Evolutionary conservation across 2,888 invertebrate genomes (phyloP).

Genomic region (Baccha elongata): DNA sequence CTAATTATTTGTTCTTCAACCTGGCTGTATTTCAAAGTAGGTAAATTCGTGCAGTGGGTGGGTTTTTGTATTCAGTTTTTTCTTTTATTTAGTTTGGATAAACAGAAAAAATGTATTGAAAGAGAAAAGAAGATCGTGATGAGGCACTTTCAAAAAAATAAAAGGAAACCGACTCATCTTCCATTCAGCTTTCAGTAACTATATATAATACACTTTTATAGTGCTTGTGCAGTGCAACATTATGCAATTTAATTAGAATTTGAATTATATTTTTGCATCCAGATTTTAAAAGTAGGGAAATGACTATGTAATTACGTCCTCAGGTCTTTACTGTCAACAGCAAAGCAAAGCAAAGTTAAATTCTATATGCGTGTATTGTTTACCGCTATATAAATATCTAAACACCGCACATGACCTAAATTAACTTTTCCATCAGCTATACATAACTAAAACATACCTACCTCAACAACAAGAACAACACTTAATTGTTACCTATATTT

Average conservation of each 20-base stretch:
- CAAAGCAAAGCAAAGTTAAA: too few relatives aligned
- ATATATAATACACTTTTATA: too few relatives aligned
- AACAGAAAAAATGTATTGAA: neutral
- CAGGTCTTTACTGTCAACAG: constrained; percentile 1
- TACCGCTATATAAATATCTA: neutral
- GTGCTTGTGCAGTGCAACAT: neutral
- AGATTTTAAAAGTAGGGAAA: neutral
- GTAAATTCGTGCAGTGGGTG: constrained; percentile 38
- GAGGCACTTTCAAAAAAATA: neutral
- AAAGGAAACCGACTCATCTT: constrained; percentile 16
- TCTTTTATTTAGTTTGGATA: neutral
- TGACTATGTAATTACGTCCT: neutral
- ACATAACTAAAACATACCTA: too few relatives aligned
- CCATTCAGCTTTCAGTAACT: too few relatives aligned
- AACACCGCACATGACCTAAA: constrained; percentile 34
- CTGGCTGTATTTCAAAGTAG: neutral
- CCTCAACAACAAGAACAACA: too few relatives aligned
- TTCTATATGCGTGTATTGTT: constrained; percentile 23
- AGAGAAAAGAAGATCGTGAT: constrained; percentile 32
- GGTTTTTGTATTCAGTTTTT: too few relatives aligned
- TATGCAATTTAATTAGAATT: constrained; percentile 14
- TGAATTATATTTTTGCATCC: neutral
- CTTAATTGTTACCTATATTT: too few relatives aligned
- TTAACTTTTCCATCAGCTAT: neutral
- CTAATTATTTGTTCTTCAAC: constrained; percentile 2